phyloP scores from a whole-genome alignment of 2,797 vertebrate genomes.

The Hypotaenidia philippensis region DNA sequence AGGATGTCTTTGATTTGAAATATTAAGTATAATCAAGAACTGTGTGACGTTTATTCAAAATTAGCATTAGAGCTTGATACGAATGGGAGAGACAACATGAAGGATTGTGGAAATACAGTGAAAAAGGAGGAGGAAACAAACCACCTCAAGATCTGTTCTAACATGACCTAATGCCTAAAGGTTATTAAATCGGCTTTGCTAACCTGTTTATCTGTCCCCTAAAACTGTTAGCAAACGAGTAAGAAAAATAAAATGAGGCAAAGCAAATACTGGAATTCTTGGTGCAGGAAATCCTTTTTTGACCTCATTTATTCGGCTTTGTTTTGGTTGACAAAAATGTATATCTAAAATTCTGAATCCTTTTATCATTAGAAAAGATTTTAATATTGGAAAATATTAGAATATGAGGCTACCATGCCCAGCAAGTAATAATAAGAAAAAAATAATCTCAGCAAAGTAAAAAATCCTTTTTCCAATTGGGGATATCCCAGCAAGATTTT shows the following conservation, averaged over 20 bases:
- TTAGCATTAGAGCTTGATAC: constrained; percentile 79
- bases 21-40: constrained; percentile 69
- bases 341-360: constrained; percentile 37
- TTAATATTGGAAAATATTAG: background rate
- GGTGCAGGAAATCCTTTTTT: background rate
- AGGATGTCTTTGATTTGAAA: constrained; percentile 63
- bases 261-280: background rate
- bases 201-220: constrained; percentile 63
- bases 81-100: constrained; percentile 69
- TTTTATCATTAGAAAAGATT: constrained; percentile 35
- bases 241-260: background rate
- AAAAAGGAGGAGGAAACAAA: constrained; percentile 61
- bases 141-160: constrained; percentile 62
- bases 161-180: constrained; percentile 47
- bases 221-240: background rate
- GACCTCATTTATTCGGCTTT: constrained; percentile 5
- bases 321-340: background rate
- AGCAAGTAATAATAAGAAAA: constrained; percentile 6
- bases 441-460: constrained; percentile 42
- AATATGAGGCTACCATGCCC: background rate
- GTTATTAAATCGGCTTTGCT: constrained; percentile 69
- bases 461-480: constrained; percentile 50
- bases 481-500: constrained; percentile 38
- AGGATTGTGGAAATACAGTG: constrained; percentile 82
- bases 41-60: constrained; percentile 80